These are phyloP conservation scores for Anguilla marmorata DNA, from an alignment of 2,797 vertebrate species.

Conservation along the genomic window DNA sequence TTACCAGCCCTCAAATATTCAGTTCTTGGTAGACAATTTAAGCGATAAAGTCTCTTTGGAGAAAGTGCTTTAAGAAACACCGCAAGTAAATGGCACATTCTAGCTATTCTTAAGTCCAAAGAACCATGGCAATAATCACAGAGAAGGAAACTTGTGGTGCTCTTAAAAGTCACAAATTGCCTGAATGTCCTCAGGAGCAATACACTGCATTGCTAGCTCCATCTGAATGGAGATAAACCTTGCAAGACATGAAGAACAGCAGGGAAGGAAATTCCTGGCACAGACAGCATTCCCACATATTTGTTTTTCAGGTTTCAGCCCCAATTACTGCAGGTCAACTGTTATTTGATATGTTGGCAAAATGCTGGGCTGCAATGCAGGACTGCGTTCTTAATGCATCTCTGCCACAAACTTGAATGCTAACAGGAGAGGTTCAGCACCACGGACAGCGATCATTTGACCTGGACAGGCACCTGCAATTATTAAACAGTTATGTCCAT, in stretches of 20 bases:
- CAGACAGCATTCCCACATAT: background rate
- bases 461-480: background rate
- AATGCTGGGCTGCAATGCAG: background rate
- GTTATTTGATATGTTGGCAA: background rate
- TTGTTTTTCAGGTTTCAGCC: background rate
- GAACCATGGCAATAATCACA: background rate
- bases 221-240: background rate
- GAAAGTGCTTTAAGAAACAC: background rate
- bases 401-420: background rate
- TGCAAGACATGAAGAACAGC: background rate
- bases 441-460: background rate
- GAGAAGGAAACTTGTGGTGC: too few species aligned
- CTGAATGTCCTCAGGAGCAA: background rate
- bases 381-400: background rate
- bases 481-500: background rate
- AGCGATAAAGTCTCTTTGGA: background rate
- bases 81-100: background rate
- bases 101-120: background rate
- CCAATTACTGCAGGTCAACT: background rate
- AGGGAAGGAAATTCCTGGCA: background rate
- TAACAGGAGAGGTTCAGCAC: background rate
- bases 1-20: background rate
- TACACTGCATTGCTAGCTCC: background rate
- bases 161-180: constrained; percentile 8
- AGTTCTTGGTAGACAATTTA: background rate